These are phyloP conservation scores for Cyclopterus lumpus DNA, from an alignment of 2,797 vertebrate genomes.

Conservation along the genomic window DNA sequence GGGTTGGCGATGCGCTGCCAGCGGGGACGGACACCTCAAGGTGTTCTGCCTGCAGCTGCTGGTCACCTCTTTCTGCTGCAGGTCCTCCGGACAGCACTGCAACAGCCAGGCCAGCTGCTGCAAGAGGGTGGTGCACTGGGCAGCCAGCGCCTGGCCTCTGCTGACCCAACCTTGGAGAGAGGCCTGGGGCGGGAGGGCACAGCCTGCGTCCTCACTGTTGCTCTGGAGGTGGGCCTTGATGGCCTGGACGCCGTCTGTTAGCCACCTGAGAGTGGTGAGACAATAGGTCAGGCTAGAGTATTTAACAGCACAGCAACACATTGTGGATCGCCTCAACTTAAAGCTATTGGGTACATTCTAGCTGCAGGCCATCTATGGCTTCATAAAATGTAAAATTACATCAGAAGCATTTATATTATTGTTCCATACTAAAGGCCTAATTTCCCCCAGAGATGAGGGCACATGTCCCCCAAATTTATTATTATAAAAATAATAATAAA, in stretches of 20 bases:
- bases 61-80: constrained; percentile 61
- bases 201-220: constrained; percentile 65
- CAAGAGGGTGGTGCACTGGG: constrained; percentile 86
- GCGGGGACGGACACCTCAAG: constrained; percentile 86
- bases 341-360: background rate
- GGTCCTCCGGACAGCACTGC: constrained; percentile 89
- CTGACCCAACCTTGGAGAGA: constrained; percentile 84
- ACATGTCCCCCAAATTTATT: background rate
- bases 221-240: constrained; percentile 75
- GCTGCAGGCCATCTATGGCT: background rate
- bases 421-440: background rate
- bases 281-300: background rate
- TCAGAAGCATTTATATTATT: background rate
- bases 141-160: constrained; percentile 82
- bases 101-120: constrained; percentile 91
- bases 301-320: background rate
- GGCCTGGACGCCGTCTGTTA: constrained; percentile 84
- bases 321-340: background rate
- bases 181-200: constrained; percentile 89
- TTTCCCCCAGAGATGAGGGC: too few relatives aligned
- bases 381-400: background rate
- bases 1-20: constrained; percentile 85
- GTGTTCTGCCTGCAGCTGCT: constrained; percentile 67
- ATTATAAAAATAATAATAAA: background rate
- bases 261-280: constrained; percentile 79